Percentiles rank a stretch among this genome's conserved stretches.
These are phyloP conservation scores for Hydractinia symbiolongicarpus DNA, from an alignment of 30 jellyfish, hydroid and myxozoan genomes.

Conservation along the genomic window DNA sequence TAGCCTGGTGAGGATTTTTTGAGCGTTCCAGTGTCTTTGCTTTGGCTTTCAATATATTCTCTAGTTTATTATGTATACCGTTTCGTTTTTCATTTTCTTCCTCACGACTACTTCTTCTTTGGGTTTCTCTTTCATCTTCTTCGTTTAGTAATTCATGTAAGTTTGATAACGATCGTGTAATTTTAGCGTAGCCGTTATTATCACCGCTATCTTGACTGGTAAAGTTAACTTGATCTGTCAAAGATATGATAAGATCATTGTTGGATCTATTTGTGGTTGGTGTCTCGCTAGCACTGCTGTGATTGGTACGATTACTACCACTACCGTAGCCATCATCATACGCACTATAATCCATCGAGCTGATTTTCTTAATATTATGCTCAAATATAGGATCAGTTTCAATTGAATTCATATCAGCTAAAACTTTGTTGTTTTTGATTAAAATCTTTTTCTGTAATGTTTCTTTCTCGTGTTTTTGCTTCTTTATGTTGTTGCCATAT, in stretches of 20 bases:
- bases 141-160: neutral
- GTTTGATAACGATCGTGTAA: neutral
- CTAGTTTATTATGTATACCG: neutral
- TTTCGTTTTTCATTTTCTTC: neutral
- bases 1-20: no score
- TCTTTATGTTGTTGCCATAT: no score
- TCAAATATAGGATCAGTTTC: neutral
- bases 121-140: neutral
- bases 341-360: neutral
- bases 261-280: neutral
- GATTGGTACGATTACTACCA: conserved; percentile 4
- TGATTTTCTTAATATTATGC: neutral
- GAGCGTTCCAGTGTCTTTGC: neutral
- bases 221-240: conserved; percentile 1
- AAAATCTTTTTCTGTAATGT: no score
- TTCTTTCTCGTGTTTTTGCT: no score
- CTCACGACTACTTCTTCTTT: neutral
- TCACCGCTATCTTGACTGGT: neutral
- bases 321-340: conserved; percentile 10
- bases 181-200: neutral
- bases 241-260: neutral
- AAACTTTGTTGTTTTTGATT: neutral
- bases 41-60: neutral
- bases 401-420: neutral
- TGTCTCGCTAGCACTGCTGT: neutral